Evolutionary conservation across 2,113 vertebrate species (phyloP).

Genomic region (Hippocampus zosterae): DNA sequence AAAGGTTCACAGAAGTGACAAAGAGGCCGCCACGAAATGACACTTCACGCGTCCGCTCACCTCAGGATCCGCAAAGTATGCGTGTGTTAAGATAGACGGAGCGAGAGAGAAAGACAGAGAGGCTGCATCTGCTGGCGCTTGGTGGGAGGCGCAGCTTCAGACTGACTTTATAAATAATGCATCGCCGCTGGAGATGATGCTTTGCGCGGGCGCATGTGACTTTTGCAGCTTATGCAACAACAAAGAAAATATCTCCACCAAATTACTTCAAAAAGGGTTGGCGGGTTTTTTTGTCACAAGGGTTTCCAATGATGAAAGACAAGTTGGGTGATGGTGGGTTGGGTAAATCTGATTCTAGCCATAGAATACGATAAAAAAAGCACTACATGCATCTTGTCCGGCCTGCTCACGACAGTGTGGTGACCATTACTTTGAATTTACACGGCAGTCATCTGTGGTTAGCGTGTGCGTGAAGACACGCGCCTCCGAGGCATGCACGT

Average conservation of each 20-base stretch:
- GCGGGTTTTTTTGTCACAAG: too few species aligned
- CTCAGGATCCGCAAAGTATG: conserved; percentile 10
- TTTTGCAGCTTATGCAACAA: conserved; percentile 21
- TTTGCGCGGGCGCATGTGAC: conserved; percentile 17
- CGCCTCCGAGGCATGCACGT: too few species aligned
- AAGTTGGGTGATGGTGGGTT: too few species aligned
- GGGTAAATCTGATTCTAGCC: too few species aligned
- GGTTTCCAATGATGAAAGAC: too few species aligned
- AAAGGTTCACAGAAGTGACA: too few species aligned
- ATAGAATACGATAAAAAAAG: too few species aligned
- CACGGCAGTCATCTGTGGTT: too few species aligned
- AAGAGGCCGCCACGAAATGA: background rate
- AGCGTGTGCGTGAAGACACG: too few species aligned
- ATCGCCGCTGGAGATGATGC: conserved; percentile 56
- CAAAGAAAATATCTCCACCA: background rate
- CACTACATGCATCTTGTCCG: too few species aligned
- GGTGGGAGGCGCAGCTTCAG: conserved; percentile 60
- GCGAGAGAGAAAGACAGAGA: conserved; percentile 34
- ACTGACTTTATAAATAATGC: conserved; percentile 76
- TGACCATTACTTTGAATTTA: too few species aligned
- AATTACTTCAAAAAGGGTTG: background rate
- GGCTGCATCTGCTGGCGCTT: conserved; percentile 42
- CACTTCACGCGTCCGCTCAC: background rate
- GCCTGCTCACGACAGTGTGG: too few species aligned
- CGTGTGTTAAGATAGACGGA: background rate